These are phyloP conservation scores for Phragmatobia fuliginosa DNA, from an alignment of 2,888 invertebrate species.

Conservation along the genomic window DNA sequence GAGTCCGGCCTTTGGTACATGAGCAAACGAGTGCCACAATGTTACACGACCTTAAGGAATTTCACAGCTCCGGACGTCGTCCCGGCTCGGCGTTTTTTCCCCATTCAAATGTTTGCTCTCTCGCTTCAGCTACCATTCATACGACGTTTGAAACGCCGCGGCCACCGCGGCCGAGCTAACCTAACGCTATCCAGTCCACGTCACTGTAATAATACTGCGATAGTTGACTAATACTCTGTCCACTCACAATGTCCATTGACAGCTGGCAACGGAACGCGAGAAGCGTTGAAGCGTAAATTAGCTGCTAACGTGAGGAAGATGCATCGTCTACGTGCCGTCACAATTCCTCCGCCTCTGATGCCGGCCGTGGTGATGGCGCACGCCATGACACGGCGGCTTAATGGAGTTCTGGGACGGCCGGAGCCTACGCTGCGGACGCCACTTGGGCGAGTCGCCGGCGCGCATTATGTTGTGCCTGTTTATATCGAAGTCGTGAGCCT, in stretches of 20 bases:
- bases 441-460: constrained; percentile 79
- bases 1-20: constrained; percentile 78
- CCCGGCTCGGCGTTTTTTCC: constrained; percentile 75
- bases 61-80: constrained; percentile 81
- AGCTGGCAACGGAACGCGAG: constrained; percentile 84
- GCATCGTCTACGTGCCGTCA: constrained; percentile 77
- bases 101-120: constrained; percentile 83
- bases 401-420: constrained; percentile 76
- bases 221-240: constrained; percentile 87
- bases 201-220: constrained; percentile 87
- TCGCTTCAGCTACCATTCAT: constrained; percentile 84
- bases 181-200: constrained; percentile 85
- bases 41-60: constrained; percentile 85
- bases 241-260: constrained; percentile 84
- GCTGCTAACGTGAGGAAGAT: constrained; percentile 69
- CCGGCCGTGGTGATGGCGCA: constrained; percentile 82
- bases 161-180: constrained; percentile 78
- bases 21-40: constrained; percentile 84
- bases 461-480: constrained; percentile 87
- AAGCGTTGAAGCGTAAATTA: constrained; percentile 84
- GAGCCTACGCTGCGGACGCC: constrained; percentile 80
- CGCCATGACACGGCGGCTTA: constrained; percentile 75
- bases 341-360: constrained; percentile 81
- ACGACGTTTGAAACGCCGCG: constrained; percentile 79
- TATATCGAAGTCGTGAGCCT: constrained; percentile 88